Conservation (phyloP, 2,888 invertebrate genomes). For the Selenia dentaria region DNA sequence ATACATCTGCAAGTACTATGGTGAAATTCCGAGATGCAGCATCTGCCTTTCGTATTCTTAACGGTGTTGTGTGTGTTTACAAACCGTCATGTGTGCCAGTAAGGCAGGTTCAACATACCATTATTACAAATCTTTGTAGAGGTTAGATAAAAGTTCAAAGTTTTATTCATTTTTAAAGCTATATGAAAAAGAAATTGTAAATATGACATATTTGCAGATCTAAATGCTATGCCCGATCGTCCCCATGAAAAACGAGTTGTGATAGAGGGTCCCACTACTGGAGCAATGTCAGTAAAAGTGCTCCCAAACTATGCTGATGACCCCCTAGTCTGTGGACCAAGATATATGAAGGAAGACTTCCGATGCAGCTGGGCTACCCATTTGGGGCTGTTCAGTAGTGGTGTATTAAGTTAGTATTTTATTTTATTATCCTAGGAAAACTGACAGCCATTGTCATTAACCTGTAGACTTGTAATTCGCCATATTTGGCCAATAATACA, state of each 20-base stretch:
- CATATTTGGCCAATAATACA: too few species aligned
- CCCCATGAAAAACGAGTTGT: slow-evolving; percentile 84
- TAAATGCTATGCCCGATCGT: slow-evolving; percentile 88
- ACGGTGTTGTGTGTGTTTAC: slow-evolving; percentile 91
- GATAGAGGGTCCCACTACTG: slow-evolving; percentile 87
- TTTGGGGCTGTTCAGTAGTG: slow-evolving; percentile 88
- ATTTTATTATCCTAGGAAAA: too few species aligned
- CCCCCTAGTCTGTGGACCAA: slow-evolving; percentile 89
- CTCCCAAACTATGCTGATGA: slow-evolving; percentile 90
- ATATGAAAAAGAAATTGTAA: background rate
- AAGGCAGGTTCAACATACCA: slow-evolving; percentile 79
- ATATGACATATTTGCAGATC: slow-evolving; percentile 76
- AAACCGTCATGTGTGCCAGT: slow-evolving; percentile 88
- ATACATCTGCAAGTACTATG: too few species aligned
- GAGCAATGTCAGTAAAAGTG: slow-evolving; percentile 82
- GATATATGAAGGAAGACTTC: slow-evolving; percentile 89
- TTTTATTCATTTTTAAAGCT: background rate
- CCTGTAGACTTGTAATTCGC: too few species aligned
- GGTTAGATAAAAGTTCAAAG: slow-evolving; percentile 75
- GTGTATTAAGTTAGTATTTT: slow-evolving; percentile 89
- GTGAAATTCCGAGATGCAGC: slow-evolving; percentile 76
- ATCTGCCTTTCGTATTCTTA: slow-evolving; percentile 86
- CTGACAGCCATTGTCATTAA: too few species aligned
- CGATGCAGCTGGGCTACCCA: slow-evolving; percentile 84
- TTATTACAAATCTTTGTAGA: slow-evolving; percentile 87